phyloP scores from a whole-genome alignment of 2,797 vertebrate species.

The Anisognathus igniventris region DNA sequence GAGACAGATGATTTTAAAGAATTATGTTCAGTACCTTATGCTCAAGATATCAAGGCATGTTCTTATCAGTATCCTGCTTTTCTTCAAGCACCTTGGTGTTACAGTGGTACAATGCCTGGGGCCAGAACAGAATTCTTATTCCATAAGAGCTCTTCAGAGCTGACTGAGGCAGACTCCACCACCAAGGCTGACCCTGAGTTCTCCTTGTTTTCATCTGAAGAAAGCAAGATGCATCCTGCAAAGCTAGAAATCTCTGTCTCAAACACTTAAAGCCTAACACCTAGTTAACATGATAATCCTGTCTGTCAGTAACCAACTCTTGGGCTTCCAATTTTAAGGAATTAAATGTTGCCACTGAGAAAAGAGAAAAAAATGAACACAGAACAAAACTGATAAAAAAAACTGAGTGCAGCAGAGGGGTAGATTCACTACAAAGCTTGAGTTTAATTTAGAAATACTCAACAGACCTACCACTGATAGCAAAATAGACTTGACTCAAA shows the following conservation, averaged over 20 bases:
- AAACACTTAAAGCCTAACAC: not conserved
- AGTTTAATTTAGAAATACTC: not conserved
- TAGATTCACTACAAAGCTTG: not conserved
- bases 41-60: not conserved
- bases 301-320: not conserved
- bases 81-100: not conserved
- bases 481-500: not conserved
- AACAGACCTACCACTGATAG: not conserved
- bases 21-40: not conserved
- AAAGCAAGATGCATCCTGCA: not conserved
- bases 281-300: not conserved
- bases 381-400: not conserved
- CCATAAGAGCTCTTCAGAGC: not conserved
- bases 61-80: not conserved
- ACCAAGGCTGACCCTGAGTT: not conserved
- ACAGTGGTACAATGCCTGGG: not conserved
- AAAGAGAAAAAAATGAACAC: rapidly evolving
- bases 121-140: not conserved
- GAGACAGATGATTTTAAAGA: not conserved
- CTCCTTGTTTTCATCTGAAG: not conserved
- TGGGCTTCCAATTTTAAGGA: not conserved
- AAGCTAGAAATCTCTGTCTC: not conserved
- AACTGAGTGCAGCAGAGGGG: not conserved
- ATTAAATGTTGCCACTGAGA: not conserved
- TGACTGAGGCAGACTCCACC: not conserved